phyloP scores from a whole-genome alignment of 2,113 vertebrate genomes.

The Hyperopisus bebe region DNA sequence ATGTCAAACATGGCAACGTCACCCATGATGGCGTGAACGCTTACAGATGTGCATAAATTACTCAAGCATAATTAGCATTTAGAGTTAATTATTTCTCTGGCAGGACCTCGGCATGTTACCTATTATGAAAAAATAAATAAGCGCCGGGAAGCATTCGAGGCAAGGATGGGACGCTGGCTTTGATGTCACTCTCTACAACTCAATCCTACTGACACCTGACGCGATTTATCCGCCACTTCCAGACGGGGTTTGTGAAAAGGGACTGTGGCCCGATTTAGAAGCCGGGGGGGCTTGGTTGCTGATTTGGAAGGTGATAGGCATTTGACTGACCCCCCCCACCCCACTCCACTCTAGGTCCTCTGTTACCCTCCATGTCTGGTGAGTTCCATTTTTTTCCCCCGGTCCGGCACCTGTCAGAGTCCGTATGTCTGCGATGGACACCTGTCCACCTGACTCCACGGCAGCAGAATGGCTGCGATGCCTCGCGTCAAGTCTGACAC shows the following conservation, averaged over 20 bases:
- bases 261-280: neutral
- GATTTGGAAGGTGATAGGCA: neutral
- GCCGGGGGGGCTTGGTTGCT: neutral
- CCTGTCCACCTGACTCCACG: neutral
- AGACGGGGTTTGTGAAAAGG: neutral
- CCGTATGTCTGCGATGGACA: neutral
- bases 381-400: neutral
- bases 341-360: neutral
- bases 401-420: conserved; percentile 1
- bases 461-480: neutral
- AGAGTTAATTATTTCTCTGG: conserved; percentile 28
- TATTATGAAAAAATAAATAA: conserved; percentile 19
- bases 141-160: neutral
- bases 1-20: conserved; percentile 12
- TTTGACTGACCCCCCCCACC: neutral
- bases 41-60: conserved; percentile 35
- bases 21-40: conserved; percentile 16
- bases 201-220: neutral
- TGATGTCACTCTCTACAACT: conserved; percentile 2
- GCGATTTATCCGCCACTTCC: neutral
- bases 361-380: neutral
- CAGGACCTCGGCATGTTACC: conserved; percentile 21
- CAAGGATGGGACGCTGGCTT: neutral
- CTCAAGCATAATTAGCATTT: conserved; percentile 27
- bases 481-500: neutral